phyloP scores from a whole-genome alignment of 1,140 invertebrate species.

The Maniola jurtina region DNA sequence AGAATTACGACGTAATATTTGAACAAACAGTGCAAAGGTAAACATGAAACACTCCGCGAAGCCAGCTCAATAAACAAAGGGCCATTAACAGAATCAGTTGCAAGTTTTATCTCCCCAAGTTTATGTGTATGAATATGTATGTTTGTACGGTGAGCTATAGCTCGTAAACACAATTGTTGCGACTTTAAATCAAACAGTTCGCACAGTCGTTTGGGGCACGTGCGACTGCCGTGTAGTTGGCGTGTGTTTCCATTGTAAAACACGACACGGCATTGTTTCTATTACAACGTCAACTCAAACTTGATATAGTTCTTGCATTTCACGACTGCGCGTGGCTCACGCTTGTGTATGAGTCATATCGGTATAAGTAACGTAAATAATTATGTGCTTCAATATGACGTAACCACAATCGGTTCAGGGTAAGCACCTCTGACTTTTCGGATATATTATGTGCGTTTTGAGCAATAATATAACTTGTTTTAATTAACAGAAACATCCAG shows the following conservation, averaged over 20 bases:
- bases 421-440: too few relatives aligned
- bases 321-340: too few relatives aligned
- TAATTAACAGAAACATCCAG: too few relatives aligned
- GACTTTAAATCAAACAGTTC: slow-evolving; percentile 74
- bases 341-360: too few relatives aligned
- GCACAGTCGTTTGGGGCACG: slow-evolving; percentile 64
- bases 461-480: too few relatives aligned
- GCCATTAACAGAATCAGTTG: slow-evolving; percentile 35
- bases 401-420: too few relatives aligned
- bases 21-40: background rate
- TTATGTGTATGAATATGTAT: slow-evolving; percentile 6
- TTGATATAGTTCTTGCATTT: too few relatives aligned
- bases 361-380: too few relatives aligned
- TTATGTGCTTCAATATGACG: too few relatives aligned
- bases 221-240: slow-evolving; percentile 44
- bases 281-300: background rate
- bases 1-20: background rate
- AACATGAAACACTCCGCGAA: background rate
- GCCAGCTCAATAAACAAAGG: slow-evolving; percentile 32
- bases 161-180: slow-evolving; percentile 71
- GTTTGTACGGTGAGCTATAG: slow-evolving; percentile 20
- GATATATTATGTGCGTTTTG: too few relatives aligned
- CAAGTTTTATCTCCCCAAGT: slow-evolving; percentile 33
- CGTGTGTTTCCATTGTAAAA: slow-evolving; percentile 20
- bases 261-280: slow-evolving; percentile 26